These are phyloP conservation scores for Augiades crinisus DNA, from an alignment of 2,888 invertebrate genomes.

Conservation along the genomic window DNA sequence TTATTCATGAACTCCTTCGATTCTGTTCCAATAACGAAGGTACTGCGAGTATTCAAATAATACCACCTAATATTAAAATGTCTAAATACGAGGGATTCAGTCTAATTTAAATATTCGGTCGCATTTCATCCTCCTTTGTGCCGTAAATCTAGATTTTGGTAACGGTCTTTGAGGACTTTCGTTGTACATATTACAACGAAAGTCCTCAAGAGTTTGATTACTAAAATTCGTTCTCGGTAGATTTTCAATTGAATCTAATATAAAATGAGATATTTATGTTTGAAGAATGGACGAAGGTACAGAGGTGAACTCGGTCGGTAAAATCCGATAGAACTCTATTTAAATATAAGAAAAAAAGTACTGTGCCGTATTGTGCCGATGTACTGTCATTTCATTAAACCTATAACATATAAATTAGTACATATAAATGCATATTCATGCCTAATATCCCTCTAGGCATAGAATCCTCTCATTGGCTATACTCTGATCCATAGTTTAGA, in stretches of 20 bases:
- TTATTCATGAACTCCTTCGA: background rate
- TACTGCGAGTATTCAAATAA: background rate
- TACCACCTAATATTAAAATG: background rate
- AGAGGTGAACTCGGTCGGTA: no score
- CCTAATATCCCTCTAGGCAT: no score
- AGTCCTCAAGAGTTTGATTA: background rate
- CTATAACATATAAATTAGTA: no score
- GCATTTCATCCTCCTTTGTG: background rate
- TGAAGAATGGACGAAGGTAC: no score
- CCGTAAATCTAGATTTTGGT: background rate
- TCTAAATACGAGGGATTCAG: conserved; percentile 1
- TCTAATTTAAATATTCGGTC: conserved; percentile 11
- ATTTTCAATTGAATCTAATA: background rate
- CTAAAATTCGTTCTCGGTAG: background rate
- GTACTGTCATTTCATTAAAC: no score
- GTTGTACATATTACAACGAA: background rate
- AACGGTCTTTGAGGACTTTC: background rate
- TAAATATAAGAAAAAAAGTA: no score
- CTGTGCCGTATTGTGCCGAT: no score
- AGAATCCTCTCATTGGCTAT: no score
- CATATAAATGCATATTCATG: no score
- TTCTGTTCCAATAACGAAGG: background rate
- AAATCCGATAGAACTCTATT: no score
- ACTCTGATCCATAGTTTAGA: background rate
- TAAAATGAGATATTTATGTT: background rate